phyloP scores from a whole-genome alignment of 1,140 invertebrate species.

The Drosophila carrolli region DNA sequence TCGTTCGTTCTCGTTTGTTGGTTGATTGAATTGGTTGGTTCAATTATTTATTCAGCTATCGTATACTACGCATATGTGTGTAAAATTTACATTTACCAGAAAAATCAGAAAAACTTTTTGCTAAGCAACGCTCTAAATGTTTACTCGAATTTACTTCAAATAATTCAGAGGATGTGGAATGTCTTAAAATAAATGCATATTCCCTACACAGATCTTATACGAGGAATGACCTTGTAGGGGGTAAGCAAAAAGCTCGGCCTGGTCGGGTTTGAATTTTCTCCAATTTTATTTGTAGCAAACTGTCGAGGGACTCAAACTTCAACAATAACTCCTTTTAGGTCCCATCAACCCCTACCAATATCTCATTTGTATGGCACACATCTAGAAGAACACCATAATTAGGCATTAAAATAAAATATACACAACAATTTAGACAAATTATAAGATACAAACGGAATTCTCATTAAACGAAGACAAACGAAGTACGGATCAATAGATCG shows the following conservation, averaged over 20 bases:
- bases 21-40: constrained; percentile 43
- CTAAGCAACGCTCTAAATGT: constrained; percentile 55
- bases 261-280: constrained; percentile 21
- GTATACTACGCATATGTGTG: constrained; percentile 31
- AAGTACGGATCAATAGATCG: constrained; percentile 39
- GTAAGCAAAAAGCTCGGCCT: constrained; percentile 14
- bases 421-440: constrained; percentile 52
- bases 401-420: constrained; percentile 77
- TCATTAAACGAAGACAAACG: constrained; percentile 31
- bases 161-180: constrained; percentile 24
- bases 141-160: constrained; percentile 57
- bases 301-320: constrained; percentile 80
- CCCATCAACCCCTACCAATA: constrained; percentile 51
- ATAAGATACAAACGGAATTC: constrained; percentile 30
- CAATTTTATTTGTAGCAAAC: constrained; percentile 51
- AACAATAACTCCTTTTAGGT: constrained; percentile 76
- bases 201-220: not conserved
- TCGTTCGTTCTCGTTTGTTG: constrained; percentile 66
- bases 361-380: constrained; percentile 46
- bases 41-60: constrained; percentile 48
- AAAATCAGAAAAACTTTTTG: constrained; percentile 24
- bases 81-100: constrained; percentile 24
- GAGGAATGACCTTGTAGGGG: not conserved
- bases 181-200: not conserved
- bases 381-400: constrained; percentile 63